phyloP scores from a whole-genome alignment of 2,113 vertebrate species.

The Thermophis baileyi region DNA sequence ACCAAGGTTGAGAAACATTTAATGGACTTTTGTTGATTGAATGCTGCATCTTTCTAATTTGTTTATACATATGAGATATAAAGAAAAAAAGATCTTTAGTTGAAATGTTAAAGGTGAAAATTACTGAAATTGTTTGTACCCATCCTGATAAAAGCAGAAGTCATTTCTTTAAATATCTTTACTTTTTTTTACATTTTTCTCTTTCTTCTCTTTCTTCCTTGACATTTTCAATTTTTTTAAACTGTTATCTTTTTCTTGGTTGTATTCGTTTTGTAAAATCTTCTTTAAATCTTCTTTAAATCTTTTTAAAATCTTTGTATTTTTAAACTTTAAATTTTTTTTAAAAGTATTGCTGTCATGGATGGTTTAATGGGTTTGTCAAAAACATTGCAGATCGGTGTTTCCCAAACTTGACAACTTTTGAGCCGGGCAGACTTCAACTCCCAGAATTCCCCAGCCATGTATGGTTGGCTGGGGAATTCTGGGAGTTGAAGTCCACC shows the following conservation, averaged over 20 bases:
- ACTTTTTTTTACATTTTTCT: neutral
- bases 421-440: neutral
- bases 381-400: neutral
- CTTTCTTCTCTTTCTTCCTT: neutral
- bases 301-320: neutral
- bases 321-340: neutral
- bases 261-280: neutral
- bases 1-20: neutral
- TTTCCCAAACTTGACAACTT: neutral
- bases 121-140: neutral
- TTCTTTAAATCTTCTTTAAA: too few species aligned
- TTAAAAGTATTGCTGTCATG: neutral
- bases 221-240: neutral
- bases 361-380: neutral
- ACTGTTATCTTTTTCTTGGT: neutral
- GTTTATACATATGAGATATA: neutral
- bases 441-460: neutral
- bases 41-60: neutral
- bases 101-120: neutral
- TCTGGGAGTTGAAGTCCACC: neutral
- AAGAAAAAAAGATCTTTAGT: neutral
- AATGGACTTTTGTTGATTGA: neutral
- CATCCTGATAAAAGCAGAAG: neutral
- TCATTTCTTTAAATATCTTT: neutral
- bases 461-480: neutral